Evolutionary conservation across 2,888 invertebrate species (phyloP).

Genomic region (Pedicia rivosa): DNA sequence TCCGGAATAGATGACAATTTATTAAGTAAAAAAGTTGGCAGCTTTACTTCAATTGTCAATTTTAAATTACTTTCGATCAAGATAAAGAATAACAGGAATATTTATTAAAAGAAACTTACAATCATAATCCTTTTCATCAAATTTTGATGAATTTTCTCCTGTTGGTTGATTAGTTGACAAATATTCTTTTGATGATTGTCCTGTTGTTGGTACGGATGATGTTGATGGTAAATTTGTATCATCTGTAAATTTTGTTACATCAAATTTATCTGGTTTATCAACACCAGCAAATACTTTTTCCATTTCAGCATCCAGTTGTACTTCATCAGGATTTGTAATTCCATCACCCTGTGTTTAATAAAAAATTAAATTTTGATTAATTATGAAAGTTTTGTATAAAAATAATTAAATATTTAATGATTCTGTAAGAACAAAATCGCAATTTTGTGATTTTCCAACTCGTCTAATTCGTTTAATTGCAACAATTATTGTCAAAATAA

Average conservation of each 20-base stretch:
- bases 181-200: neutral
- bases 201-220: neutral
- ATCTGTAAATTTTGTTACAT: slow-evolving; percentile 38
- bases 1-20: no score
- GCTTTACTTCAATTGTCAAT: no score
- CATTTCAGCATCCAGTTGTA: slow-evolving; percentile 74
- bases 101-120: no score
- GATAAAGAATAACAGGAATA: no score
- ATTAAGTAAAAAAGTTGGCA: no score
- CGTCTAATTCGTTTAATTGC: no score
- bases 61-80: no score
- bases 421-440: neutral
- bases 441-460: neutral
- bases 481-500: no score
- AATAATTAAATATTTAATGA: neutral
- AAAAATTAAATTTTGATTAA: slow-evolving; percentile 1
- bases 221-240: slow-evolving; percentile 8
- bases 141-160: slow-evolving; percentile 1
- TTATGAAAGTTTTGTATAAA: neutral
- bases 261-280: slow-evolving; percentile 37
- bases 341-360: slow-evolving; percentile 24
- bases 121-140: slow-evolving; percentile 8
- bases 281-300: slow-evolving; percentile 70
- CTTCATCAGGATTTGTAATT: slow-evolving; percentile 44
- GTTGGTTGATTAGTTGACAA: neutral